Conservation (phyloP, 2,797 vertebrate species). For the Benthosema pterotum region DNA sequence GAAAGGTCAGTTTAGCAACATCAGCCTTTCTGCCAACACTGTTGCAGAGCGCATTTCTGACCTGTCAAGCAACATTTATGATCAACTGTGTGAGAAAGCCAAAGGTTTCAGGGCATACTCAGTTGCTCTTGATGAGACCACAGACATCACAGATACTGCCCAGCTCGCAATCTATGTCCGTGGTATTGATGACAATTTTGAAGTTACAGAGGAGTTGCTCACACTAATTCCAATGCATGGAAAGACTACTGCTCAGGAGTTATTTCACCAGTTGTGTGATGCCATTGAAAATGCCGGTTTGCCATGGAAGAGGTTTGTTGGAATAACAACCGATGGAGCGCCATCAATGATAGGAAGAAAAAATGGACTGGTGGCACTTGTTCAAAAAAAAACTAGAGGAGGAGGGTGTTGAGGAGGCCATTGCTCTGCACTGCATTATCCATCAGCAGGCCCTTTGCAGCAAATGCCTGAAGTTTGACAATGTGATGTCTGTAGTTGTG, state of each 20-base stretch:
- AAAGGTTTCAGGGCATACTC: too few species aligned
- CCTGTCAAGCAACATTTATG: conserved; percentile 7
- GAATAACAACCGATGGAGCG: conserved; percentile 42
- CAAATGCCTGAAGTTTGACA: conserved; percentile 33
- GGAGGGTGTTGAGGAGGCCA: conserved; percentile 35
- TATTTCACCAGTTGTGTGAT: conserved; percentile 40
- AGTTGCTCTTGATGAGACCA: conserved; percentile 13
- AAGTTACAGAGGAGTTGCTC: too few species aligned
- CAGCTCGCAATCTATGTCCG: too few species aligned
- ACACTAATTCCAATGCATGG: conserved; percentile 28
- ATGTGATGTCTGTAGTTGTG: conserved; percentile 37
- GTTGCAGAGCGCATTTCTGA: conserved; percentile 20
- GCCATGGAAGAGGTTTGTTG: conserved; percentile 37
- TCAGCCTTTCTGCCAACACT: conserved; percentile 13
- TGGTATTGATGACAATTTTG: too few species aligned
- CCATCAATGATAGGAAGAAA: conserved; percentile 49
- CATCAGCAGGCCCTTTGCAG: conserved; percentile 39
- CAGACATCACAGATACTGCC: conserved; percentile 17
- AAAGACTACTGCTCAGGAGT: conserved; percentile 36
- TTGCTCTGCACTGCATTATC: conserved; percentile 6
- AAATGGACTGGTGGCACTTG: conserved; percentile 53
- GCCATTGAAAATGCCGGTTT: conserved; percentile 34
- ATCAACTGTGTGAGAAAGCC: too few species aligned
- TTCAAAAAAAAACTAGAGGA: conserved; percentile 50
- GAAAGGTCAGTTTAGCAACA: conserved; percentile 25